Evolutionary conservation across 2,113 vertebrate genomes (phyloP).

Genomic region (Panurus biarmicus): DNA sequence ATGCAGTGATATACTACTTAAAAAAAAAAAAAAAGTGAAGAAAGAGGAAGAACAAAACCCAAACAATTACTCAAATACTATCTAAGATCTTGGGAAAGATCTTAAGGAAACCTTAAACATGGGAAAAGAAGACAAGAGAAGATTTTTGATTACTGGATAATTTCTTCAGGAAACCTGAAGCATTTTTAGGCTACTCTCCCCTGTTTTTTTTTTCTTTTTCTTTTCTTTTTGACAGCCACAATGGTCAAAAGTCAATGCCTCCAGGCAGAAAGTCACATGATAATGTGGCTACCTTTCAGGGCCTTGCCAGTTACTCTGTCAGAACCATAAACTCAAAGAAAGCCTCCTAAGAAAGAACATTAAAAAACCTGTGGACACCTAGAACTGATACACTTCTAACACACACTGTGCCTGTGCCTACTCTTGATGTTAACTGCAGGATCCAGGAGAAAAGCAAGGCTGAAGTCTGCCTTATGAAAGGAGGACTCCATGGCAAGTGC

Average conservation of each 20-base stretch:
- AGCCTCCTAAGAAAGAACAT: background rate
- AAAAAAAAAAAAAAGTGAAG: background rate
- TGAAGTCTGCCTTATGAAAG: background rate
- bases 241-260: background rate
- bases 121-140: background rate
- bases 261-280: background rate
- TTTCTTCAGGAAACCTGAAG: background rate
- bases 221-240: background rate
- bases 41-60: background rate
- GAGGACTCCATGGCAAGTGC: background rate
- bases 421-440: background rate
- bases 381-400: background rate
- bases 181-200: background rate
- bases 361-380: background rate
- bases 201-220: background rate
- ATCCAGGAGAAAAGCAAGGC: background rate
- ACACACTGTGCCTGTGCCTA: background rate
- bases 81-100: background rate
- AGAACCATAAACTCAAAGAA: background rate
- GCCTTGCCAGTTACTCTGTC: background rate
- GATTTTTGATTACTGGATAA: background rate
- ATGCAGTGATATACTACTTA: background rate
- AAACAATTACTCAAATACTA: background rate
- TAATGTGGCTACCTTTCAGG: background rate
- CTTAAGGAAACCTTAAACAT: background rate